Base-by-base conservation (phyloP, 2,113 vertebrate species). In the Potamarius usumacintae region DNA sequence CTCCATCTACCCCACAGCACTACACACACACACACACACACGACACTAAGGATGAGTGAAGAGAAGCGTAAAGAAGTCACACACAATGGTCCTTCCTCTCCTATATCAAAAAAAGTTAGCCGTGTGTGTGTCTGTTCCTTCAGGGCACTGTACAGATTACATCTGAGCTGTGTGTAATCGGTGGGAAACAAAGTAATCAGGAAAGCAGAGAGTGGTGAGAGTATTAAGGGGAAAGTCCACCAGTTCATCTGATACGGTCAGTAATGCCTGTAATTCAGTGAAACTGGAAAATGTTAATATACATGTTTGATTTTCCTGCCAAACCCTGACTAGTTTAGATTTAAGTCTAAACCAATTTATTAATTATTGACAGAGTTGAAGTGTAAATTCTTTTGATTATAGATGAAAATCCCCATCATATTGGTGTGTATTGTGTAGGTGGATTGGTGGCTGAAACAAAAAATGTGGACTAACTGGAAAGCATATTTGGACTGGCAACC, bases 71-170 rank as follows among this genome's bases (percentile, higher is more conserved):
- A 87, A 83, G 86, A 83, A 77, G 42, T 57, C 11, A 6, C 25
- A 89, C 67, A 89, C 89, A 90, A 88, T 90, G 57, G 34, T 22
- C 53, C 85, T 82, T 85, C 63, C 57, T 86, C 67, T 88, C 65
- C n/a, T 22, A 65, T 52, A 90, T 86, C 67, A 84, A 86, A 71
- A 42, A 82, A 57, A 78, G 22, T 48, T 77, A 82, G 52, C 42
- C 84, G 15, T 82, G 25, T 48, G 20, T 42, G 30, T 22, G 58
- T 27, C 3, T 2, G 76, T 57, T 53, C 65, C 85, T 84, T 58
- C 18, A 71, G 82, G 87, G 87, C 82, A 62, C 22, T 30, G 60
- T 60, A 69, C 69, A 57, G 6, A 67, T 65, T 78, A 78, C 81
- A 84, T 42, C 76, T 14, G 78, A 71, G 58, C 18, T 57, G 63